Conservation (phyloP, 2,888 invertebrate species). For the Agonopterix heracliana region DNA sequence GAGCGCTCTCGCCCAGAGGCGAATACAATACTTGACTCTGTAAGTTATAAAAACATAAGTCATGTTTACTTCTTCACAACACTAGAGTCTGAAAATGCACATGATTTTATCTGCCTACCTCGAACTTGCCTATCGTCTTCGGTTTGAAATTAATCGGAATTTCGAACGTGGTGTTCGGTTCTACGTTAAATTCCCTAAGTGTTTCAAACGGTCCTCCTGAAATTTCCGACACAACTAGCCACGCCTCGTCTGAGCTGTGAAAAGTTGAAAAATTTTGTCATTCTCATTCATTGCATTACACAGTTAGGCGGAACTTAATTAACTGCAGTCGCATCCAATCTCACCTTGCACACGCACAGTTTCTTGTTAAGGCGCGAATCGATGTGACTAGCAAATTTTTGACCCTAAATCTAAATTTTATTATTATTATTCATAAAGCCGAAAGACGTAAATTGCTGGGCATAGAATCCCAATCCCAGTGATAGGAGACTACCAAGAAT, state of each 20-base stretch:
- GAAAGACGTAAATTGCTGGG: no score
- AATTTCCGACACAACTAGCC: conserved; percentile 56
- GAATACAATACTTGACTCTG: conserved; percentile 57
- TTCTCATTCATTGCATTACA: no score
- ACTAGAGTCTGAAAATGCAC: neutral
- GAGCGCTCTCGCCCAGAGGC: conserved; percentile 57
- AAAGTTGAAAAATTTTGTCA: neutral
- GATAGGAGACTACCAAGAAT: no score
- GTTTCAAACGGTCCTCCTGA: conserved; percentile 58
- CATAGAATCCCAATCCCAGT: no score
- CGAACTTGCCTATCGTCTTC: conserved; percentile 52
- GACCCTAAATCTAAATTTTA: no score
- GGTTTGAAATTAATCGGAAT: conserved; percentile 63
- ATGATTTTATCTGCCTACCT: conserved; percentile 34
- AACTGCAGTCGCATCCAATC: no score
- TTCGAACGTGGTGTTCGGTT: conserved; percentile 54
- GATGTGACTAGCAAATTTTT: no score
- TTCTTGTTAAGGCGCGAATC: no score
- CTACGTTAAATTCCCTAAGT: conserved; percentile 49
- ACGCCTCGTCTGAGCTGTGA: conserved; percentile 56
- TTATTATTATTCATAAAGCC: no score
- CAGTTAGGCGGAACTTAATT: no score
- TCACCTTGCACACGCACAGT: no score
- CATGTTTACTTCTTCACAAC: neutral
- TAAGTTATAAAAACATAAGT: neutral